These are phyloP conservation scores for Zelleria hepariella DNA, from an alignment of 2,888 invertebrate species.

Conservation along the genomic window DNA sequence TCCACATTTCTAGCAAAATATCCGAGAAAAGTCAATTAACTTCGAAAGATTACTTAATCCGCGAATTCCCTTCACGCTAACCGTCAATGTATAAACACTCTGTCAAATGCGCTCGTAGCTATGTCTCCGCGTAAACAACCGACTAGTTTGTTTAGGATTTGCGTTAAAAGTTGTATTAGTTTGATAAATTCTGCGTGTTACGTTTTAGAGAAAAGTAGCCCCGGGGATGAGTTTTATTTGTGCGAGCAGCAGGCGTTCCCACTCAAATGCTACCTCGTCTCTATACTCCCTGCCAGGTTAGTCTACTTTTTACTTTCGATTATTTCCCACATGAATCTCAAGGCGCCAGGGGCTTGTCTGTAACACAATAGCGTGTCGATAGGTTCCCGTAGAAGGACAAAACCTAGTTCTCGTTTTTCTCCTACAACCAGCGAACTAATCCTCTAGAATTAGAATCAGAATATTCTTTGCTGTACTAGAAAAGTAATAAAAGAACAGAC, in stretches of 20 bases:
- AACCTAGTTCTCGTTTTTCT: too few species aligned
- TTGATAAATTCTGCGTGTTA: constrained; percentile 59
- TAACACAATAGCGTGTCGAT: too few species aligned
- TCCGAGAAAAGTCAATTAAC: not conserved
- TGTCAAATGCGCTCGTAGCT: constrained; percentile 5
- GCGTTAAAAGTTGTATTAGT: constrained; percentile 50
- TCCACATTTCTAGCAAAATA: not conserved
- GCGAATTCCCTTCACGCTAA: not conserved
- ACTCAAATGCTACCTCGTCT: constrained; percentile 47
- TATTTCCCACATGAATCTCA: too few species aligned
- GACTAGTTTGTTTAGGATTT: constrained; percentile 47
- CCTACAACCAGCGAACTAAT: too few species aligned
- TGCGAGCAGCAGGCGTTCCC: constrained; percentile 43
- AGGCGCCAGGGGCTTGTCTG: too few species aligned
- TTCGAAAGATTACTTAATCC: not conserved
- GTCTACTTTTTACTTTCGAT: constrained; percentile 7
- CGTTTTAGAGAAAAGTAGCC: constrained; percentile 51
- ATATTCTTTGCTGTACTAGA: too few species aligned
- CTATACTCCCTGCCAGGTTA: constrained; percentile 59
- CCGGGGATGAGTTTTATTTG: constrained; percentile 44
- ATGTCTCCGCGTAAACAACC: constrained; percentile 66
- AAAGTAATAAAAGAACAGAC: too few species aligned
- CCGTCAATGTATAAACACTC: not conserved
- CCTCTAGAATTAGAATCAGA: too few species aligned
- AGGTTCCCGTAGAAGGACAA: too few species aligned